Base-by-base conservation (phyloP, 2,888 invertebrate genomes). In the Myathropa florea region DNA sequence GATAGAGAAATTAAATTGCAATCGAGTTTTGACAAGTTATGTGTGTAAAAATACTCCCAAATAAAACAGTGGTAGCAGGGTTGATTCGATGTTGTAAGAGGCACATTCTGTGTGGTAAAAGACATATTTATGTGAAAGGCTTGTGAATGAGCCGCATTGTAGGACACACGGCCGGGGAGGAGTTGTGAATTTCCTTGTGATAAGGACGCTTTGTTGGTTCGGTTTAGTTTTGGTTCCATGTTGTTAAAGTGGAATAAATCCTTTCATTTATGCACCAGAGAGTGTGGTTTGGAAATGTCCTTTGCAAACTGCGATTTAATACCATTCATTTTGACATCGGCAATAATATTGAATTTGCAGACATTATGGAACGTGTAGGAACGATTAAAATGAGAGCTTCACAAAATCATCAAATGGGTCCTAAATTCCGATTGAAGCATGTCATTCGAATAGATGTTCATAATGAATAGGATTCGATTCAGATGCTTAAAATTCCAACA, bases 21-120 rank as follows among this genome's bases (percentile, higher is more conserved):
- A 76, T 84, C 30, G 60, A 61, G 55, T 80, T 84, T 75, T 84
- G 80, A 80, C 83, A 80, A 83, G 79, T 84, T 75, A 71, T 76
- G 61, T 80, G 75, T 65, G 65, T 80, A 59, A 75, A 71, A 70
- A 64, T 14, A 9, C 7, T 1, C 57, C 36, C 70, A 78, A 68
- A 28, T 60, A 26, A 26, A 26, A 12, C 24, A 7, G 18, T 53
- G 61, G 59, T 12, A 12, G 33, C 33, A 33, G 81, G 75, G 39
- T 46, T 46, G 21, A 4, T 26, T n/a, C 7, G 46, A 7, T 72
- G 72, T 61, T 72, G 73, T 64, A 30, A 64, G 60, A 28, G 64
- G 64, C 4, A 21, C 36, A 21, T 65, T 64, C 36, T 39, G 9
- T 59, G 65, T 65, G 75, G 75, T 39, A 28, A 65, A 75, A 46